These are phyloP conservation scores for Drosophila lacteicornis DNA, from an alignment of 1,140 invertebrate species.

Conservation along the genomic window DNA sequence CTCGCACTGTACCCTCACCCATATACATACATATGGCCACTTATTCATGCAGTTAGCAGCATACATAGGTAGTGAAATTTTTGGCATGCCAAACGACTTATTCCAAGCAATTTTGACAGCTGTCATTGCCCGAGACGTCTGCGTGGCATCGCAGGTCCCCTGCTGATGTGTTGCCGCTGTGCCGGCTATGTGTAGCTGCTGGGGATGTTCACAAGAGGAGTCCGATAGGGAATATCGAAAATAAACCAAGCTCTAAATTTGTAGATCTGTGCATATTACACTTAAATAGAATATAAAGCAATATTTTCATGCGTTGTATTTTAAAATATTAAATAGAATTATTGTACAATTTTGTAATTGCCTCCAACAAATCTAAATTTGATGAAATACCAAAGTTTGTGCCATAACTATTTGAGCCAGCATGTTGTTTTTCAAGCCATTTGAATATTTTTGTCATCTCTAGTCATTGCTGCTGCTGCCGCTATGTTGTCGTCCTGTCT, in stretches of 20 bases:
- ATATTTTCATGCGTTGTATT: not conserved
- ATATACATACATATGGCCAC: constrained; percentile 44
- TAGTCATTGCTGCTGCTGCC: not conserved
- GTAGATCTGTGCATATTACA: not conserved
- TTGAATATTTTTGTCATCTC: not conserved
- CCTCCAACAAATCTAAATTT: too few relatives aligned
- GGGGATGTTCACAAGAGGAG: not conserved
- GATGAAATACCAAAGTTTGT: too few relatives aligned
- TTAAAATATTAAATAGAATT: too few relatives aligned
- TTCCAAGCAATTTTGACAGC: constrained; percentile 78
- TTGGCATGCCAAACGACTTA: constrained; percentile 72
- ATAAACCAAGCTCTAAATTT: not conserved
- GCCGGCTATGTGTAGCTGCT: constrained; percentile 5
- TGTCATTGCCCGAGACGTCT: constrained; percentile 69
- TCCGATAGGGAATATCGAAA: not conserved
- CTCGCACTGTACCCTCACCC: constrained; percentile 20
- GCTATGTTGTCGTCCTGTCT: constrained; percentile 35
- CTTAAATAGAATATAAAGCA: not conserved
- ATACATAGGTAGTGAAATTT: constrained; percentile 50
- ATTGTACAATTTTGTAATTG: too few relatives aligned
- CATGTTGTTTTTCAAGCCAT: not conserved
- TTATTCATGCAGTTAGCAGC: constrained; percentile 68
- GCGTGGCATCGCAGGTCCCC: constrained; percentile 46
- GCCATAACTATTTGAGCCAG: too few relatives aligned
- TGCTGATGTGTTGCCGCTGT: constrained; percentile 40